Conservation (phyloP, 2,113 vertebrate species). For the Acanthochromis polyacanthus region DNA sequence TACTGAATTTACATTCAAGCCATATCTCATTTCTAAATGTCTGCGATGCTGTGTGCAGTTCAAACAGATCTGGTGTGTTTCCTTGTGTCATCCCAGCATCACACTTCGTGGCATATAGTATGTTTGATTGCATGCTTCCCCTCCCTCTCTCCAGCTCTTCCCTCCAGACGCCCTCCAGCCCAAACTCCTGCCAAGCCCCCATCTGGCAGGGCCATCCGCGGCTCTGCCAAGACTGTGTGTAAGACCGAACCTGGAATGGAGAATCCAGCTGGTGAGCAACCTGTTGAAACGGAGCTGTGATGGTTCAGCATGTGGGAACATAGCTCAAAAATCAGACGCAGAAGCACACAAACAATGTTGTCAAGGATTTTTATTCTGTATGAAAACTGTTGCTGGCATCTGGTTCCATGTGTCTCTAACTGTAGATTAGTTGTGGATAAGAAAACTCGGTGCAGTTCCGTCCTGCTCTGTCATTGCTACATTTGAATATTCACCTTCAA, state of each 20-base stretch:
- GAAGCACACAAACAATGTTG: slow-evolving; percentile 1
- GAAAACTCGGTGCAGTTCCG: not conserved
- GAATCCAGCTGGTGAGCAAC: slow-evolving; percentile 80
- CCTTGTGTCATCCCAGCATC: not conserved
- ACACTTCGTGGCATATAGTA: not conserved
- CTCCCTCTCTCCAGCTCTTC: slow-evolving; percentile 58
- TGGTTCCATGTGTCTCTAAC: not conserved
- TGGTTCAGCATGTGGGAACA: not conserved
- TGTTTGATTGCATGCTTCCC: slow-evolving; percentile 30
- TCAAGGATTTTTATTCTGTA: not conserved
- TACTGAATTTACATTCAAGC: not conserved
- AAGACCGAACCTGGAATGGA: slow-evolving; percentile 92
- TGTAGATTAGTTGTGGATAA: not conserved
- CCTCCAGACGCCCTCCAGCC: slow-evolving; percentile 77
- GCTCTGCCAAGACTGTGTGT: slow-evolving; percentile 88
- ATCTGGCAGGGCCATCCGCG: slow-evolving; percentile 81
- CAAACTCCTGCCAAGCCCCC: slow-evolving; percentile 83
- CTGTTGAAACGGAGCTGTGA: slow-evolving; percentile 34
- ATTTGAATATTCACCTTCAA: not conserved
- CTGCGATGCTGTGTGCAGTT: not conserved
- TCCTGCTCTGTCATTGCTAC: not conserved
- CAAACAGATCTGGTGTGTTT: not conserved
- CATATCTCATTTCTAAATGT: not conserved
- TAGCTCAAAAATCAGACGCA: slow-evolving; percentile 5
- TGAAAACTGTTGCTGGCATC: not conserved